Evolutionary conservation across 2,888 invertebrate genomes (phyloP).

Genomic region (Nezara viridula): DNA sequence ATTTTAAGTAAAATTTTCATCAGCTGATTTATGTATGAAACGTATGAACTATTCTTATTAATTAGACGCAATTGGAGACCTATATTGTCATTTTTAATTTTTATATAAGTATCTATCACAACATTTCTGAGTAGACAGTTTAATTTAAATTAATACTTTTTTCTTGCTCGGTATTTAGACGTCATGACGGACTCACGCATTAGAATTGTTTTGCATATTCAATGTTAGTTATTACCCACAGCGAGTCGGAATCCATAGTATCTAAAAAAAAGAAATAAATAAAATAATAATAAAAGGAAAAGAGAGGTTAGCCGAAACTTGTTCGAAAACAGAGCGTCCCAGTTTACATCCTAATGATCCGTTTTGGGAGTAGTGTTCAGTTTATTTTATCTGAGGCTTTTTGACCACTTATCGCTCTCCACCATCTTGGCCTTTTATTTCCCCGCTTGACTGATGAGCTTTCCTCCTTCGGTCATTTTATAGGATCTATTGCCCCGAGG

Average conservation of each 20-base stretch:
- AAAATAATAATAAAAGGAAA: constrained; percentile 30
- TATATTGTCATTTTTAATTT: no score
- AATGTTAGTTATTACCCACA: neutral
- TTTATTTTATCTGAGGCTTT: constrained; percentile 15
- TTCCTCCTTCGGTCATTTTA: constrained; percentile 8
- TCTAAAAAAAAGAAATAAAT: neutral
- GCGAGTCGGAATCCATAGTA: neutral
- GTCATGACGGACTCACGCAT: neutral
- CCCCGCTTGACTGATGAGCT: constrained; percentile 36
- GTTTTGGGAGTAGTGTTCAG: constrained; percentile 33
- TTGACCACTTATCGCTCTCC: constrained; percentile 24
- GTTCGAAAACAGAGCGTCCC: constrained; percentile 9
- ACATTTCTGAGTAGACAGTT: no score
- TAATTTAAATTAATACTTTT: no score
- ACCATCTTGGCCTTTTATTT: constrained; percentile 18
- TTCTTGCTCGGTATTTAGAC: neutral
- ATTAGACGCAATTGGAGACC: no score
- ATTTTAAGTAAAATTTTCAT: no score
- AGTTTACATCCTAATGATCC: constrained; percentile 29
- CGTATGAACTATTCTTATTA: no score
- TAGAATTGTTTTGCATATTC: constrained; percentile 9
- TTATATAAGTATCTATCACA: no score
- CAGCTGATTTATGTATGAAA: no score
- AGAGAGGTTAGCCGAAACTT: constrained; percentile 25
- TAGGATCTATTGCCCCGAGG: constrained; percentile 27